phyloP scores from a whole-genome alignment of 2,797 vertebrate genomes.

The Acanthis flammea region DNA sequence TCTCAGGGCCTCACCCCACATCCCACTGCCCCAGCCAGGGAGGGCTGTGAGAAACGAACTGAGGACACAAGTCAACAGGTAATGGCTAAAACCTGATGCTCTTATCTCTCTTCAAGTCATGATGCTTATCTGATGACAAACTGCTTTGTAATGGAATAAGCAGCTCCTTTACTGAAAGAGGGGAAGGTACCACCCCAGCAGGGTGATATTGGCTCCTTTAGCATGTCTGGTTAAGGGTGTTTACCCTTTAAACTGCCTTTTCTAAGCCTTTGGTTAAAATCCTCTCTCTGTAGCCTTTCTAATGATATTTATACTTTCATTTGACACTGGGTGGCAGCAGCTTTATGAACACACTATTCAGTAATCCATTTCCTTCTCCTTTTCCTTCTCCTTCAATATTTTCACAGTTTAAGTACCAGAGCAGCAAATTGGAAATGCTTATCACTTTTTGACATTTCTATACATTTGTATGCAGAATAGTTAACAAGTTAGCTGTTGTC shows the following conservation, averaged over 20 bases:
- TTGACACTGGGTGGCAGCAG: slow-evolving; percentile 69
- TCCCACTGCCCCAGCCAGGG: background rate
- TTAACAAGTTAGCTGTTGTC: background rate
- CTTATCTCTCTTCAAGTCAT: background rate
- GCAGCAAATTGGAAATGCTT: background rate
- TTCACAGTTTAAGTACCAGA: slow-evolving; percentile 40
- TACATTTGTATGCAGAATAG: slow-evolving; percentile 30
- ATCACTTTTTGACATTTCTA: slow-evolving; percentile 9
- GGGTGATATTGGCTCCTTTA: slow-evolving; percentile 25
- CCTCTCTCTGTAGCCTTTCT: slow-evolving; percentile 52
- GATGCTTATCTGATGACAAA: background rate
- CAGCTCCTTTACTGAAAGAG: background rate
- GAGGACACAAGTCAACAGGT: background rate
- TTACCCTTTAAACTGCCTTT: slow-evolving; percentile 58
- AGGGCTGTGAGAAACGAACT: background rate
- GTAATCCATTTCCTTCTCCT: slow-evolving; percentile 26
- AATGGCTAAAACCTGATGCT: background rate
- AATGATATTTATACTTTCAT: slow-evolving; percentile 64
- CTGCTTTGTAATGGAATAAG: background rate
- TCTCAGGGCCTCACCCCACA: background rate
- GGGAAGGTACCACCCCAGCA: background rate
- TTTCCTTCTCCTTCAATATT: background rate
- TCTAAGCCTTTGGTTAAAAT: slow-evolving; percentile 50
- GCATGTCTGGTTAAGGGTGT: slow-evolving; percentile 42
- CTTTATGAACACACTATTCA: slow-evolving; percentile 55